Percentiles rank a stretch among this genome's conserved stretches.
phyloP scores from a whole-genome alignment of 2,113 vertebrate genomes.

The Suricata suricatta region DNA sequence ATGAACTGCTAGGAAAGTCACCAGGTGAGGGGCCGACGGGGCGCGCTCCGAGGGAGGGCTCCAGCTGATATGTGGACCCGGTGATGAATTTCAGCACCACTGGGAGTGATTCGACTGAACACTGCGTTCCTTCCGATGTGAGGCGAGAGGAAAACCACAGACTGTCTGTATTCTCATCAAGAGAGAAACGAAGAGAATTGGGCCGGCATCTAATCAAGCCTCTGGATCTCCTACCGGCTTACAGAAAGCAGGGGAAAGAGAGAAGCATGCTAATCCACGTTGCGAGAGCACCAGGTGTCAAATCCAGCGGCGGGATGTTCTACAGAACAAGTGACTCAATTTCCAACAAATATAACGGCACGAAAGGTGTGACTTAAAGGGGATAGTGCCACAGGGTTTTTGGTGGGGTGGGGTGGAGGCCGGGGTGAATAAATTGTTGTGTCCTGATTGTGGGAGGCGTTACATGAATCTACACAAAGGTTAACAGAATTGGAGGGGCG shows the following conservation, averaged over 20 bases:
- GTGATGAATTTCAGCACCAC: neutral
- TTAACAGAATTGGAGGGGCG: no score
- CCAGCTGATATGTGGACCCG: neutral
- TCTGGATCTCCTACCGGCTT: neutral
- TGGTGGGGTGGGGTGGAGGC: neutral
- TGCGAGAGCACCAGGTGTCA: neutral
- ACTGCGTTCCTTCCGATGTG: neutral
- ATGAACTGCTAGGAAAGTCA: neutral
- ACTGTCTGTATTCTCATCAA: neutral
- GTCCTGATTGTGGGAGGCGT: neutral
- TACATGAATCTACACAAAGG: neutral
- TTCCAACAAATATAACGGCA: neutral
- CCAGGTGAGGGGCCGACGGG: neutral
- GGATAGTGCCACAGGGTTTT: neutral
- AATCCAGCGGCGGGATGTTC: neutral
- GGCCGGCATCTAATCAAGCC: neutral
- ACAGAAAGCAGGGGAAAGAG: neutral
- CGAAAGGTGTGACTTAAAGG: neutral
- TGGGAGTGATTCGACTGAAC: neutral
- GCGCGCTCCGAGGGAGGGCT: neutral
- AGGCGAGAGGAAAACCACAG: neutral
- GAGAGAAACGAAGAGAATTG: neutral
- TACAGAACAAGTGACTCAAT: neutral
- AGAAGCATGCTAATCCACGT: neutral
- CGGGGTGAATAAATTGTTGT: neutral